Conservation (phyloP, 2,888 invertebrate genomes). For the Mantis religiosa region DNA sequence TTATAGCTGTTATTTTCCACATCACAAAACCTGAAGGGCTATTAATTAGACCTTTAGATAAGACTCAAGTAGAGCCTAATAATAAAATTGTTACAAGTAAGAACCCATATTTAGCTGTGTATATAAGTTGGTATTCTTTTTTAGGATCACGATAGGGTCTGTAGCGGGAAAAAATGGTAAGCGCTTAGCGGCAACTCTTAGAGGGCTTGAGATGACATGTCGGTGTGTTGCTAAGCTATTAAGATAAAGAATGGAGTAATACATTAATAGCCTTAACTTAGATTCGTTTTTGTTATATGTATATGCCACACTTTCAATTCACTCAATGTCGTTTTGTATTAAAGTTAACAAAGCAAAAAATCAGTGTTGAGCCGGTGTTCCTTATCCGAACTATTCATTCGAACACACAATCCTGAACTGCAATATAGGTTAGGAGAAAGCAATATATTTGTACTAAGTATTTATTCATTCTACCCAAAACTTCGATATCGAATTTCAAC, state of each 20-base stretch:
- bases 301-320: neutral
- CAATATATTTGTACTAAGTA: too few species aligned
- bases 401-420: too few species aligned
- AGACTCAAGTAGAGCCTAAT: neutral
- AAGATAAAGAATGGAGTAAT: neutral
- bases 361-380: too few species aligned
- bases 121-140: neutral
- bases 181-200: neutral
- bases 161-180: neutral
- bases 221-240: neutral
- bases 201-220: neutral
- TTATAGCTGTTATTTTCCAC: neutral
- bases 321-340: too few species aligned
- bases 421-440: too few species aligned
- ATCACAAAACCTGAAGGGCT: neutral
- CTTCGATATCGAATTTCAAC: too few species aligned
- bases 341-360: too few species aligned
- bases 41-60: neutral
- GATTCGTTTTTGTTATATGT: neutral
- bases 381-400: too few species aligned
- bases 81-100: neutral
- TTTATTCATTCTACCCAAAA: too few species aligned
- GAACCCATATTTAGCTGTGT: neutral
- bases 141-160: neutral
- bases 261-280: neutral